Percentiles rank a stretch among this genome's conserved stretches.
phyloP scores from a whole-genome alignment of 2,113 vertebrate genomes.

The Todiramphus chloris region DNA sequence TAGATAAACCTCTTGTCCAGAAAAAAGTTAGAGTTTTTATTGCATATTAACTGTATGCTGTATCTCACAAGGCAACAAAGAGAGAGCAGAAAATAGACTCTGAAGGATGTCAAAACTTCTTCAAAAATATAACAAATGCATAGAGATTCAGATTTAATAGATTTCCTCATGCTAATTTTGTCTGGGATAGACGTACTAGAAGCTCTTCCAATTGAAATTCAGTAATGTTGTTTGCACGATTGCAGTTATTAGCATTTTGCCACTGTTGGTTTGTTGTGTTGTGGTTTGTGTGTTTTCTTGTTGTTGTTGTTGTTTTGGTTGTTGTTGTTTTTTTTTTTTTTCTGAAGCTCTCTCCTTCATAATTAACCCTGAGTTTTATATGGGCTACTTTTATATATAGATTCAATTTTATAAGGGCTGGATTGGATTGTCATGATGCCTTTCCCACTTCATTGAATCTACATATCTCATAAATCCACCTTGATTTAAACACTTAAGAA shows the following conservation, averaged over 20 bases:
- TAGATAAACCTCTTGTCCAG: background rate
- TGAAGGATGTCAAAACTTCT: background rate
- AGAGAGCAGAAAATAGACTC: background rate
- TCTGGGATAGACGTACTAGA: background rate
- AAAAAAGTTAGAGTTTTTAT: background rate
- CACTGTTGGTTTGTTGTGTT: too few species aligned
- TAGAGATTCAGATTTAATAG: background rate
- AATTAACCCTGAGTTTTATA: background rate
- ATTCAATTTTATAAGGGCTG: background rate
- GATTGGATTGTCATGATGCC: background rate
- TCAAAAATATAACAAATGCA: background rate
- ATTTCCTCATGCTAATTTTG: background rate
- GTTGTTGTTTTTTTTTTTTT: background rate
- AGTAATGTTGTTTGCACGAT: background rate
- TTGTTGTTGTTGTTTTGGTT: too few species aligned
- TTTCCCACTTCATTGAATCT: background rate
- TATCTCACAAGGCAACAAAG: background rate
- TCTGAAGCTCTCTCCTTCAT: background rate
- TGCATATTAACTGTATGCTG: background rate
- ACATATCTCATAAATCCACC: background rate
- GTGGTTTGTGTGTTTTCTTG: too few species aligned
- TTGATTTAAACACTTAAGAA: background rate
- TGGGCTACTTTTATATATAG: background rate
- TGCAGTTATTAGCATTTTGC: background rate
- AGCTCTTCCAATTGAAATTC: background rate